These are phyloP conservation scores for Saturnia pavonia DNA, from an alignment of 2,888 invertebrate species.

Conservation along the genomic window DNA sequence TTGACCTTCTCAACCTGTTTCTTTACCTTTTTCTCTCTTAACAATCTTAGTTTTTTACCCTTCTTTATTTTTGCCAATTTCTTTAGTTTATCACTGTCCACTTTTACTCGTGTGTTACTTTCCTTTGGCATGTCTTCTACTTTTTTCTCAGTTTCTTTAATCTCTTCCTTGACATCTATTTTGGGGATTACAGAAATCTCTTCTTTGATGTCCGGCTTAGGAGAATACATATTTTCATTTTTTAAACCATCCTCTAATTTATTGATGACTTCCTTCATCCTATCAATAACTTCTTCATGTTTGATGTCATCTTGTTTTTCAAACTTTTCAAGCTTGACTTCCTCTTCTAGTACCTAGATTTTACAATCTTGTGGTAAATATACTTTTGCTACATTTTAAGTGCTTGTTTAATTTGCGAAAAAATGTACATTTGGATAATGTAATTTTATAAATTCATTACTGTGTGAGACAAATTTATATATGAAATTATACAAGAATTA, in stretches of 20 bases:
- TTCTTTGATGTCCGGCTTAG: slow-evolving; percentile 27
- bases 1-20: slow-evolving; percentile 66
- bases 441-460: neutral
- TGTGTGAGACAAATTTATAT: neutral
- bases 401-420: neutral
- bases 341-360: slow-evolving; percentile 59
- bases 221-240: slow-evolving; percentile 32
- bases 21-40: slow-evolving; percentile 62
- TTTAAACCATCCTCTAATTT: slow-evolving; percentile 66
- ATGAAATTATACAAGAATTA: neutral
- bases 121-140: slow-evolving; percentile 7
- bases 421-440: neutral
- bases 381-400: neutral
- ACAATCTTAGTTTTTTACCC: slow-evolving; percentile 51
- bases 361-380: slow-evolving; percentile 28
- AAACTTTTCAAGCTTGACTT: slow-evolving; percentile 61
- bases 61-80: slow-evolving; percentile 58
- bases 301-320: slow-evolving; percentile 57
- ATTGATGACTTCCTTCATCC: slow-evolving; percentile 69
- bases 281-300: slow-evolving; percentile 65
- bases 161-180: slow-evolving; percentile 23
- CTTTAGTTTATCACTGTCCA: slow-evolving; percentile 34
- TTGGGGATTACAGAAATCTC: slow-evolving; percentile 20
- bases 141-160: slow-evolving; percentile 13
- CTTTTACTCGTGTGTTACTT: slow-evolving; percentile 1